Conservation (phyloP, 2,888 invertebrate species). For the Spilosoma lubricipeda region DNA sequence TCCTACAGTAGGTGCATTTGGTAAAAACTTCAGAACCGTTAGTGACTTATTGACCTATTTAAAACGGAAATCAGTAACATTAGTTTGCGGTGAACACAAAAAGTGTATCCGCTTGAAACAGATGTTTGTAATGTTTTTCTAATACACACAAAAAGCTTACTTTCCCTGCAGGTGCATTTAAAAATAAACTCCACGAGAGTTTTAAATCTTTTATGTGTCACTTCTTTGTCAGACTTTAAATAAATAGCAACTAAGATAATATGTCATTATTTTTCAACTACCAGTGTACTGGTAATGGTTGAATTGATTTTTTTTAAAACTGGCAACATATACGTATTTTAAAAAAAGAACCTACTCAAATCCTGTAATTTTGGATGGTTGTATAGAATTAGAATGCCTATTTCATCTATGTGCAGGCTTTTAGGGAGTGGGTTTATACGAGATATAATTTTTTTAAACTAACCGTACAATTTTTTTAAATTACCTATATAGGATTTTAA, state of each 20-base stretch:
- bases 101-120: constrained; percentile 75
- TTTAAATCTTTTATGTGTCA: constrained; percentile 21
- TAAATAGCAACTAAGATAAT: background rate
- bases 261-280: background rate
- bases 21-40: constrained; percentile 34
- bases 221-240: constrained; percentile 5
- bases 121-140: constrained; percentile 65
- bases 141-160: constrained; percentile 53
- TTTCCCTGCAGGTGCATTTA: constrained; percentile 61
- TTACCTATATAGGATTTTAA: no score
- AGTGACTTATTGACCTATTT: constrained; percentile 75
- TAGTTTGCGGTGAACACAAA: constrained; percentile 72
- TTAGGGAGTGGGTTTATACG: background rate
- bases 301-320: background rate
- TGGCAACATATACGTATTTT: background rate
- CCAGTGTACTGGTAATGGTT: background rate
- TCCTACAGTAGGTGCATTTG: background rate
- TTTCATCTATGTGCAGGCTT: background rate
- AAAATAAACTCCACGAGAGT: constrained; percentile 43
- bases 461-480: no score
- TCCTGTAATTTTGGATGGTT: no score
- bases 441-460: background rate
- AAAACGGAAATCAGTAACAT: constrained; percentile 75
- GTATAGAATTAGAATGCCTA: background rate
- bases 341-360: no score